These are phyloP conservation scores for Luidia sarsii DNA, from an alignment of 53 echinoderm and acorn worm genomes.

Conservation along the genomic window DNA sequence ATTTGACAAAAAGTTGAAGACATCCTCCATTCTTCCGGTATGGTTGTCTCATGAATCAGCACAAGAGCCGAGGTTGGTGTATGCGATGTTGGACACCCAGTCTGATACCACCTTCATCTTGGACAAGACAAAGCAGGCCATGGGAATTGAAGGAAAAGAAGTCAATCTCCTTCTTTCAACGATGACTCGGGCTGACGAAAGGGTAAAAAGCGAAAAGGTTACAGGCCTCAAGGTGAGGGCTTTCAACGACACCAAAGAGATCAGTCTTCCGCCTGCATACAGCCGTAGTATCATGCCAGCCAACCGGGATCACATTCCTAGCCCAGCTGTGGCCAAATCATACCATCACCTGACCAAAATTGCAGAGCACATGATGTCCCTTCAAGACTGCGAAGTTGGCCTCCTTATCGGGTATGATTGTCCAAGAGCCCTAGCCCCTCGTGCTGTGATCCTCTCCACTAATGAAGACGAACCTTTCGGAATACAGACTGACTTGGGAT, in stretches of 20 bases:
- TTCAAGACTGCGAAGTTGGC: conserved; percentile 54
- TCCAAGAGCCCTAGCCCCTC: conserved; percentile 40
- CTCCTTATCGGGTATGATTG: conserved; percentile 58
- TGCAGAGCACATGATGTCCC: conserved; percentile 13
- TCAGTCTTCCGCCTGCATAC: conserved; percentile 14
- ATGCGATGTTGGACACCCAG: conserved; percentile 33
- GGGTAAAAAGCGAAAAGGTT: conserved; percentile 4
- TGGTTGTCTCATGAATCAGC: conserved; percentile 12
- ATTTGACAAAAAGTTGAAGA: not conserved
- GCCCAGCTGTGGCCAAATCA: conserved; percentile 25
- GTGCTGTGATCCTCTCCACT: conserved; percentile 32
- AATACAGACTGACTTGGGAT: conserved; percentile 55
- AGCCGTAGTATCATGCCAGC: conserved; percentile 40
- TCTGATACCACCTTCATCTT: conserved; percentile 21
- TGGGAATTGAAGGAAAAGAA: conserved; percentile 1
- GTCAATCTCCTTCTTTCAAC: conserved; percentile 23
- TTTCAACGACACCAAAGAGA: not conserved
- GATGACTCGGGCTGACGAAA: not conserved
- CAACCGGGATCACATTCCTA: conserved; percentile 33
- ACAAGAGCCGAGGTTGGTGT: not conserved
- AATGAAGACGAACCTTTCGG: conserved; percentile 51
- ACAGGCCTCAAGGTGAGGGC: not conserved
- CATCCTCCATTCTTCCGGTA: conserved; percentile 39
- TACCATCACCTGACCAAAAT: conserved; percentile 39
- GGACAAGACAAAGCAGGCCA: conserved; percentile 11